phyloP scores from a whole-genome alignment of 2,888 invertebrate species.

The Mimas tiliae region DNA sequence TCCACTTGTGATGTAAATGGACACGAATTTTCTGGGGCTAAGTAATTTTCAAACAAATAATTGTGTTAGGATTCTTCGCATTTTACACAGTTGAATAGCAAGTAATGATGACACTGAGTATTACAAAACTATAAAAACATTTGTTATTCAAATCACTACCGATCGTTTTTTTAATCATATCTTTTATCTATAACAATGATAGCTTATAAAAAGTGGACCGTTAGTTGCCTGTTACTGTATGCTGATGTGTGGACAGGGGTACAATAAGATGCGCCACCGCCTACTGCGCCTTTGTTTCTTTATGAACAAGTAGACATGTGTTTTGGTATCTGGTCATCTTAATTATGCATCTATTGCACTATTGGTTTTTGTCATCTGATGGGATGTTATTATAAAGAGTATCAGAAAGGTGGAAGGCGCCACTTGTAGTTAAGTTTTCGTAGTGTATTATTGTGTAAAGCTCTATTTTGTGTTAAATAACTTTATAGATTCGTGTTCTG shows the following conservation, averaged over 20 bases:
- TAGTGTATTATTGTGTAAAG: background rate
- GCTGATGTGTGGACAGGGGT: slow-evolving; percentile 53
- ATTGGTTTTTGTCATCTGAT: background rate
- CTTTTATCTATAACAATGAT: slow-evolving; percentile 4
- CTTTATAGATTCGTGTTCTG: too few relatives aligned
- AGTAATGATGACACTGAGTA: too few relatives aligned
- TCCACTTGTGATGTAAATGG: background rate
- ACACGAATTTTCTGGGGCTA: too few relatives aligned
- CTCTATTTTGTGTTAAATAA: background rate
- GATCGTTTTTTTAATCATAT: background rate
- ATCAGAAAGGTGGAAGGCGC: background rate
- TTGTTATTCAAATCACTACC: slow-evolving; percentile 1
- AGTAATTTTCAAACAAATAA: too few relatives aligned
- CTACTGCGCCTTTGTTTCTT: slow-evolving; percentile 40
- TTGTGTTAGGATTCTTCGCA: too few relatives aligned
- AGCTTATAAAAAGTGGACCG: slow-evolving; percentile 2
- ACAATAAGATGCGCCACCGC: slow-evolving; percentile 22
- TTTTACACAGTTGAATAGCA: too few relatives aligned
- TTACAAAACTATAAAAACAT: background rate
- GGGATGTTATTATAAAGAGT: background rate
- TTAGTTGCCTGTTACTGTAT: slow-evolving; percentile 54
- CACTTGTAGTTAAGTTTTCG: background rate
- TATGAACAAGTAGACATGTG: background rate
- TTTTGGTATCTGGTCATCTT: slow-evolving; percentile 34
- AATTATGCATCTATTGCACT: slow-evolving; percentile 31